Percentiles rank a stretch among this genome's conserved stretches.
These are phyloP conservation scores for Drosophila nigromelanica DNA, from an alignment of 1,140 invertebrate genomes.

Conservation along the genomic window DNA sequence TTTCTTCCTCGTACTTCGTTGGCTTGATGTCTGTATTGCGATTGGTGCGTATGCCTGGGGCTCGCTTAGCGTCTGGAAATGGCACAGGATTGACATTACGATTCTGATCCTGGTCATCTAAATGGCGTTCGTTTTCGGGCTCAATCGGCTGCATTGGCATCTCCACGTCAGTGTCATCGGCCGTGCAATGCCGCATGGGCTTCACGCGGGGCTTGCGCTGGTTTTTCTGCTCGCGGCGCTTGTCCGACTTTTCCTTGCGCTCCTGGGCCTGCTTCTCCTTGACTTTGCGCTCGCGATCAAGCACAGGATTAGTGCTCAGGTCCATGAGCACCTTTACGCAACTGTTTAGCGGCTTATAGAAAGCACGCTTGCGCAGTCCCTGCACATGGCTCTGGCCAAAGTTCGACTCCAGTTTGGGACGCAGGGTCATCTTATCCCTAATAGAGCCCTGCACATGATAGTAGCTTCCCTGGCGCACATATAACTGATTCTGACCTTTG, in stretches of 20 bases:
- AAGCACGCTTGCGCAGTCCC: slow-evolving; percentile 32
- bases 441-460: slow-evolving; percentile 35
- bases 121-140: not conserved
- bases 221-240: slow-evolving; percentile 36
- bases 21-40: slow-evolving; percentile 18
- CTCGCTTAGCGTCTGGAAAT: no score
- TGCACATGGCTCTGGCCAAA: slow-evolving; percentile 51
- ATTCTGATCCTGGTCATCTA: not conserved
- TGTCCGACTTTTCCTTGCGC: slow-evolving; percentile 21
- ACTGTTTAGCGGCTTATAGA: slow-evolving; percentile 29
- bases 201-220: slow-evolving; percentile 12
- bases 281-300: slow-evolving; percentile 29
- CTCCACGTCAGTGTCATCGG: slow-evolving; percentile 40
- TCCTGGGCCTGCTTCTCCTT: slow-evolving; percentile 33
- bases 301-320: slow-evolving; percentile 24
- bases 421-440: slow-evolving; percentile 50
- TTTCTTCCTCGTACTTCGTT: slow-evolving; percentile 2
- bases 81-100: not conserved
- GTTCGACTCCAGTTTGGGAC: slow-evolving; percentile 45
- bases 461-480: slow-evolving; percentile 27
- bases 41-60: slow-evolving; percentile 33
- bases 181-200: slow-evolving; percentile 38
- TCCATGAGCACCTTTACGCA: slow-evolving; percentile 43
- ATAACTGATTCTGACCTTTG: slow-evolving; percentile 27
- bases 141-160: not conserved